Evolutionary conservation across 2,113 vertebrate genomes (phyloP).

Genomic region (Thymallus thymallus): DNA sequence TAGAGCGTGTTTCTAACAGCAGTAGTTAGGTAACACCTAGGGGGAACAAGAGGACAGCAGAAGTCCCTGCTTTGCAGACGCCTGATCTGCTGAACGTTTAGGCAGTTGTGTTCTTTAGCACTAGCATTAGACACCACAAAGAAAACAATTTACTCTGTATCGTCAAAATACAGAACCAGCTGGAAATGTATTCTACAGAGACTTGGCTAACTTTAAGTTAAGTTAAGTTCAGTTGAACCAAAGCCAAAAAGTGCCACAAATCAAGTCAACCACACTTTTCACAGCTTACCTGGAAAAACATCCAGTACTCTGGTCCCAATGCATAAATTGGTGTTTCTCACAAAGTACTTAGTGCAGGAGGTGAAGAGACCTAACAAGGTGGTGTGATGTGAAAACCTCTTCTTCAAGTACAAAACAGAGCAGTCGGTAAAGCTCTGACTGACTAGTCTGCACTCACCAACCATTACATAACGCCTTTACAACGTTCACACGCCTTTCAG

Average conservation of each 20-base stretch:
- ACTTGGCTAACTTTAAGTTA: not conserved
- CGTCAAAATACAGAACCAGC: not conserved
- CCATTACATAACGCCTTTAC: not conserved
- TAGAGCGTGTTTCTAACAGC: constrained; percentile 46
- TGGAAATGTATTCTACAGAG: not conserved
- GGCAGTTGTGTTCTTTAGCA: constrained; percentile 69
- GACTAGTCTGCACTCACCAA: not conserved
- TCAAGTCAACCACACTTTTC: not conserved
- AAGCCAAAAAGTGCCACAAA: not conserved
- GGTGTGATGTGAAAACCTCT: constrained; percentile 2
- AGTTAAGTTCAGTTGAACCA: not conserved
- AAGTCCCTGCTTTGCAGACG: constrained; percentile 2
- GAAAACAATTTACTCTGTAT: not conserved
- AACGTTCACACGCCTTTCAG: not conserved
- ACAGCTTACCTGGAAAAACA: constrained; percentile 11
- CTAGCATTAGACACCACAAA: constrained; percentile 36
- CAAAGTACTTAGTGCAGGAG: not conserved
- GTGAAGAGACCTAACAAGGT: not conserved
- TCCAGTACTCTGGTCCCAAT: not conserved
- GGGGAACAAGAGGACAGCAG: constrained; percentile 51
- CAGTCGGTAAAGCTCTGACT: not conserved
- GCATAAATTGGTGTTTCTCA: constrained; percentile 2
- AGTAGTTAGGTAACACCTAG: constrained; percentile 62
- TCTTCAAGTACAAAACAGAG: not conserved
- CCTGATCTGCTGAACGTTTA: constrained; percentile 59